Conservation (phyloP, 1,140 invertebrate species). For the Microplitis demolitor region DNA sequence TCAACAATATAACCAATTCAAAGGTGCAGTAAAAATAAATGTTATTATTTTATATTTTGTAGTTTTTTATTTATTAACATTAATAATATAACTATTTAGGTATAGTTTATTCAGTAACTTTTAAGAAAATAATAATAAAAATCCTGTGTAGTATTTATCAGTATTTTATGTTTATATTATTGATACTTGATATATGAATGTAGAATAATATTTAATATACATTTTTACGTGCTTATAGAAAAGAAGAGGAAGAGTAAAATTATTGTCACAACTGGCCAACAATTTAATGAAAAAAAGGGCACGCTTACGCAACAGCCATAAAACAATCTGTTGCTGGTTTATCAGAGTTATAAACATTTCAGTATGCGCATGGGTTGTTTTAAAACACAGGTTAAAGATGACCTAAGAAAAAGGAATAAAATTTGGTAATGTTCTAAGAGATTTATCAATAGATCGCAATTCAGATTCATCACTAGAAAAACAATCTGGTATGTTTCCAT, state of each 20-base stretch:
- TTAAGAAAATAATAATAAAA: too few species aligned
- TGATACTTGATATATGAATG: too few species aligned
- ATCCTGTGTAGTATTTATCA: too few species aligned
- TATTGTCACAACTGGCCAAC: constrained; percentile 91
- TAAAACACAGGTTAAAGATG: constrained; percentile 75
- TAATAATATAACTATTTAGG: background rate
- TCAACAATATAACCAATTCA: constrained; percentile 88
- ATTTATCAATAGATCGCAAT: constrained; percentile 74
- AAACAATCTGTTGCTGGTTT: constrained; percentile 94
- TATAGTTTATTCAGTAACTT: background rate
- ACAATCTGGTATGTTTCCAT: constrained; percentile 74
- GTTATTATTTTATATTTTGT: background rate
- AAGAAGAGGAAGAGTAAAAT: constrained; percentile 89
- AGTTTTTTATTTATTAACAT: constrained; percentile 14
- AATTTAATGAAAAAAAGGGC: constrained; percentile 94
- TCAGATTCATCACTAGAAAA: constrained; percentile 82
- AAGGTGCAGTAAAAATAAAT: constrained; percentile 79
- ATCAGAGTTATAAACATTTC: constrained; percentile 95
- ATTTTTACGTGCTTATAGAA: constrained; percentile 64
- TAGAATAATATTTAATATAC: background rate
- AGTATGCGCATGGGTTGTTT: constrained; percentile 92
- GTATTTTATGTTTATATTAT: too few species aligned
- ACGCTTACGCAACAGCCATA: constrained; percentile 90
- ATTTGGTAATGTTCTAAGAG: constrained; percentile 66
- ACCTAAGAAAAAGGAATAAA: constrained; percentile 75